Evolutionary conservation across 1,140 invertebrate species (phyloP), one percentile per base, ranked within the genome.

Genomic region (Monomorium pharaonis): DNA sequence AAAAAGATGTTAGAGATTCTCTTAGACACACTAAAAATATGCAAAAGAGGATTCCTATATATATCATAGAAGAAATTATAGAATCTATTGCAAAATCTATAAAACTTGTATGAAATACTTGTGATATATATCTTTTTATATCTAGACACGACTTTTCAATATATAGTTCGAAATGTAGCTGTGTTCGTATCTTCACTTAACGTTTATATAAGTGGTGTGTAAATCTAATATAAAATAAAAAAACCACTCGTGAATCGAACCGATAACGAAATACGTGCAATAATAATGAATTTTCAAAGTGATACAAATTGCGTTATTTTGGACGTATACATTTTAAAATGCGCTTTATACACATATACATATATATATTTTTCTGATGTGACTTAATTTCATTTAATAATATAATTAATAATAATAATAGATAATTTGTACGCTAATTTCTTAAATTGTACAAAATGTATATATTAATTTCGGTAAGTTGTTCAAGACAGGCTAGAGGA

Each of bases 281-380:
- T 51, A 63, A 65, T 89, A 78, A 85, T 88, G 87, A 91, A 87
- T 92, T 76, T 76, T 89, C 85, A 90, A 92, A 91, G 92, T 87
- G 72, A 78, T 90, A 85, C 69, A 51, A 56, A 58, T 74, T 58
- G 63, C 27, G 10, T 81, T 81, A 44, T 9, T 54, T 56, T 56
- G 14, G 12, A 58, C 6, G 42, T 77, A 14, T 78, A 63, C 37
- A 72, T 81, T 70, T 81, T 70, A 5, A 56, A 80, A 81, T 72
- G 30, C 21, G 21, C 12, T 69, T 69, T 56, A 51, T 72, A 81
- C 27, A 72, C 27, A 56, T 72, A 70, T 42, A 83, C 44, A 72
- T 30, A 33, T 33, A 33, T 33, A 44, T 81, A 70, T 74, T 58
- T 83, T 72, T 44, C 10, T 74, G 9, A 30, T 58, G 3, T 81